phyloP scores from a whole-genome alignment of 1,140 invertebrate genomes.

The Tetraneura akinire region DNA sequence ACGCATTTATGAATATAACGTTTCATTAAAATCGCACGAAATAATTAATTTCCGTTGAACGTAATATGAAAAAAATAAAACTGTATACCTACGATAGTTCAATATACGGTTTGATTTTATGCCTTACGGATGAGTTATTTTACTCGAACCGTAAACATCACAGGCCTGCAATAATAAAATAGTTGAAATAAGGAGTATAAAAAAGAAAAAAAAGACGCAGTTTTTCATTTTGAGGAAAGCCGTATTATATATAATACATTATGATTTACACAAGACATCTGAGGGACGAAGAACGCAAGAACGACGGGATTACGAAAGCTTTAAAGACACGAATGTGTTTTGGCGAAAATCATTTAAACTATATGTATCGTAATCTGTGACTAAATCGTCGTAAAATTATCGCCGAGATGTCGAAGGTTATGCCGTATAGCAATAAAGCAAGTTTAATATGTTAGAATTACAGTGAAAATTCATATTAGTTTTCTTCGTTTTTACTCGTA shows the following conservation, averaged over 20 bases:
- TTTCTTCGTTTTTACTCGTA: background rate
- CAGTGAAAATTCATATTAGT: background rate
- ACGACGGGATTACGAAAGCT: background rate
- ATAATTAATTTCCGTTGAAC: too few species aligned
- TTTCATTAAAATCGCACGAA: too few species aligned
- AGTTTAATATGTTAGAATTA: background rate
- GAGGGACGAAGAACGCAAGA: background rate
- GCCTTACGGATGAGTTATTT: background rate
- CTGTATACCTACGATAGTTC: too few species aligned
- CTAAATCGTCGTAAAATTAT: background rate
- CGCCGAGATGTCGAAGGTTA: background rate
- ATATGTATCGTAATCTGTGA: background rate
- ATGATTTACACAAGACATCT: background rate
- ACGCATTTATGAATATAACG: too few species aligned
- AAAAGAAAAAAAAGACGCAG: background rate
- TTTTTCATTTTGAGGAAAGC: background rate
- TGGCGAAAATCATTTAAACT: background rate
- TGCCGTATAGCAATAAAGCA: background rate
- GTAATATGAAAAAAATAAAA: too few species aligned
- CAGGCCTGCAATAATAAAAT: background rate
- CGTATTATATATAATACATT: background rate
- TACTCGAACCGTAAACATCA: background rate
- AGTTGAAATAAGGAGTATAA: background rate
- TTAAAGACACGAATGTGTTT: slow-evolving; percentile 7
- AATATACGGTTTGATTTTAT: background rate